A percentile compares a stretch with the other conserved stretches of the same genome.
Conservation (phyloP, 2,113 vertebrate species). For the Etia nguti region DNA sequence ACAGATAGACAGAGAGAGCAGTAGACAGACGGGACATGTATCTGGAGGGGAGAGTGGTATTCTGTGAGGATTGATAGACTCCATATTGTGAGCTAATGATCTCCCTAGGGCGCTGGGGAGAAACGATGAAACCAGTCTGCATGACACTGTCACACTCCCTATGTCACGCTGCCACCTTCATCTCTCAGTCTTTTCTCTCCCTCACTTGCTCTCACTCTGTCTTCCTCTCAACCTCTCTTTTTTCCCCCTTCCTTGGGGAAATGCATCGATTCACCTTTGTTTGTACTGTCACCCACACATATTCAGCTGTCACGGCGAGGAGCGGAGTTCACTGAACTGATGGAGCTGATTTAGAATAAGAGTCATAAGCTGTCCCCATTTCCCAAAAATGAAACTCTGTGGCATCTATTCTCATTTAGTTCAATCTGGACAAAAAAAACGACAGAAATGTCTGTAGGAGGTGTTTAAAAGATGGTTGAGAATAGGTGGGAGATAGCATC, state of each 20-base stretch:
- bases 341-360: slow-evolving; percentile 45
- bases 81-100: slow-evolving; percentile 73
- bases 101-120: slow-evolving; percentile 61
- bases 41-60: slow-evolving; percentile 59
- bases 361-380: slow-evolving; percentile 34
- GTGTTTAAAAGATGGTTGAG: slow-evolving; percentile 38
- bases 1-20: slow-evolving; percentile 16
- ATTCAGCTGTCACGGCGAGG: slow-evolving; percentile 51
- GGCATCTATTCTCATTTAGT: slow-evolving; percentile 52
- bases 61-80: slow-evolving; percentile 72
- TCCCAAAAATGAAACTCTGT: slow-evolving; percentile 26
- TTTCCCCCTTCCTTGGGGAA: slow-evolving; percentile 31
- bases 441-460: slow-evolving; percentile 24
- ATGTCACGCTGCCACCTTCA: slow-evolving; percentile 55
- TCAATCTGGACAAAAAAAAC: slow-evolving; percentile 29
- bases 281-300: slow-evolving; percentile 66
- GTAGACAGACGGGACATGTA: slow-evolving; percentile 55
- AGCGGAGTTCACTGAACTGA: slow-evolving; percentile 32
- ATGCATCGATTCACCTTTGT: slow-evolving; percentile 70
- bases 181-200: slow-evolving; percentile 42
- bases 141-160: slow-evolving; percentile 64
- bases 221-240: slow-evolving; percentile 40
- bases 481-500: slow-evolving; percentile 37
- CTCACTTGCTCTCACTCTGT: slow-evolving; percentile 6
- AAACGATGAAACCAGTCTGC: slow-evolving; percentile 64